Evolutionary conservation across 2,888 invertebrate genomes (phyloP), one percentile per base, ranked within the genome.

Genomic region (Seira musarum): DNA sequence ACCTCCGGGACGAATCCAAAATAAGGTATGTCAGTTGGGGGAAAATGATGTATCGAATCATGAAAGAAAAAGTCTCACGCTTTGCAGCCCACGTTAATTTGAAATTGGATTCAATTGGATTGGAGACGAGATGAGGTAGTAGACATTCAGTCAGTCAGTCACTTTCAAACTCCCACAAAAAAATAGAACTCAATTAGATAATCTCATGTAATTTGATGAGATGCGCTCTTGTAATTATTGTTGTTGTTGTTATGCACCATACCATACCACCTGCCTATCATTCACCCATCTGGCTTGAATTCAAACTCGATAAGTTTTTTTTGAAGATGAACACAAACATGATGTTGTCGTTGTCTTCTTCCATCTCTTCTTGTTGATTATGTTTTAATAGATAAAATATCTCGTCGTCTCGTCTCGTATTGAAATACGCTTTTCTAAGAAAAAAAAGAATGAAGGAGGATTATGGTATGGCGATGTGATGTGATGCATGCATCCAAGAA

Each of bases 11-110:
- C 79, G 73, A 85, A 85, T 83, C 79, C 82, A 82, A 82, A 85
- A 85, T 85, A 82, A 80, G 80, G 78, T 82, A 81, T 83, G 85
- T 85, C 85, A 81, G 81, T 78, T 61, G n/a, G 72, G 66, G 68
- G 78, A 69, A 81, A 85, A 75, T 85, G 85, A 85, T 82, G 85
- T 85, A 81, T 83, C 85, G 82, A 85, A 85, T 85, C 81, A 81
- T 83, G 81, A 83, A 81, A 81, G 75, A 66, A 21, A n/a, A 25
- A 65, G 74, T 77, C 80, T 66, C 72, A 68, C 40, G 46, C 40
- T 69, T 61, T 5, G 30, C n/a, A n/a, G n/a, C n/a, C n/a, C n/a
- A n/a, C n/a, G n/a, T n/a, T n/a, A n/a, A n/a, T n/a, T n/a, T n/a
- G n/a, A n/a, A n/a, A n/a, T n/a, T n/a, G n/a, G n/a, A n/a, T n/a